phyloP scores from a whole-genome alignment of 2,797 vertebrate species.

The Antennarius maculatus region DNA sequence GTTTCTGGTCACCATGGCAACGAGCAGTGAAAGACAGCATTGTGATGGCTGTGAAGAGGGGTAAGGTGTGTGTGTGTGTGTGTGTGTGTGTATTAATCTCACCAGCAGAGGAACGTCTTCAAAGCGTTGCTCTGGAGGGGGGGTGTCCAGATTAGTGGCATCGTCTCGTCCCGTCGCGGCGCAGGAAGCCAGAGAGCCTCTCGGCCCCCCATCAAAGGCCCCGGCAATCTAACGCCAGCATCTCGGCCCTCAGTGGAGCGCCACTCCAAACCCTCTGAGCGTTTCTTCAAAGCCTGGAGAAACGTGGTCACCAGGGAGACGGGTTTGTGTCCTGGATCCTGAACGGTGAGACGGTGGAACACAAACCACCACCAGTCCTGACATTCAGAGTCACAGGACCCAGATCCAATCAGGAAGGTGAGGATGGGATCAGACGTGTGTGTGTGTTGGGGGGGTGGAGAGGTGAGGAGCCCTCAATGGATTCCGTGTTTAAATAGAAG shows the following conservation, averaged over 20 bases:
- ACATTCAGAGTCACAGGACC: not conserved
- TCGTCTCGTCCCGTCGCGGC: conserved; percentile 42
- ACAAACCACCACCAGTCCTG: too few species aligned
- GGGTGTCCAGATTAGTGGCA: conserved; percentile 64
- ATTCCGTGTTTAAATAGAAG: conserved; percentile 56
- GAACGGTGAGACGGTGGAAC: not conserved
- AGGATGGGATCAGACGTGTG: not conserved
- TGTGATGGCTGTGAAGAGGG: not conserved
- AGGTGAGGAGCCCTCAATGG: not conserved
- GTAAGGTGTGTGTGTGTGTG: conserved; percentile 1
- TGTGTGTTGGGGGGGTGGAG: conserved; percentile 22
- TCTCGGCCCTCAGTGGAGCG: conserved; percentile 23
- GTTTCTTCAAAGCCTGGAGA: conserved; percentile 53
- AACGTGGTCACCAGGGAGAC: not conserved
- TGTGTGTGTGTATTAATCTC: conserved; percentile 55
- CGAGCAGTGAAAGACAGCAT: conserved; percentile 25
- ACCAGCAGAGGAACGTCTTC: conserved; percentile 63
- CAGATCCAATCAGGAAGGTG: conserved; percentile 17
- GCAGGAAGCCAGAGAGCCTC: conserved; percentile 66
- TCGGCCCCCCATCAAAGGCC: conserved; percentile 70
- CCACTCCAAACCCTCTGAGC: conserved; percentile 59
- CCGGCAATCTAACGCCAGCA: conserved; percentile 50
- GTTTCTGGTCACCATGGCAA: conserved; percentile 65
- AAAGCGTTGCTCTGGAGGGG: conserved; percentile 65
- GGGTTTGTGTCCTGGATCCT: too few species aligned